Base-by-base conservation (phyloP, 35 echinoderm and acorn worm species). In the Stichopus chloronotus region DNA sequence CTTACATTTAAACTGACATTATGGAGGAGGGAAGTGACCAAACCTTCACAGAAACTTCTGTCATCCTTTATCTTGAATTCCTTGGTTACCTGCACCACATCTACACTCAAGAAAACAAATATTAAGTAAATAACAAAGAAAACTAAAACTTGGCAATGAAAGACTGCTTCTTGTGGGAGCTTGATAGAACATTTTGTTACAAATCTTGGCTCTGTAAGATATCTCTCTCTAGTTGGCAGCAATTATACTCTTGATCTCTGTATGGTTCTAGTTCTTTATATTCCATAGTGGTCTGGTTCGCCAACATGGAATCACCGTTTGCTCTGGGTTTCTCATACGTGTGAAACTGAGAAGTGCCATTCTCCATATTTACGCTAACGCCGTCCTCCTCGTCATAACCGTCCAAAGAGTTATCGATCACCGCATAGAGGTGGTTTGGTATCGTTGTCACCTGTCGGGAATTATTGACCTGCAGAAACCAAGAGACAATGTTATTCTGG, bases 381-480 rank as follows among this genome's bases (percentile, higher is more conserved):
- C 55, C 80, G 5, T 55, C 52, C 1, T 7, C 22, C 7, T 83
- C 80, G 7, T 83, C 25, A 52, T 83, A 83, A 4, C 17, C 5
- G 25, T 83, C 80, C 10, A 43, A 78, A 9, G 80, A 83, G 20
- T 83, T 83, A 55, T 83, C 80, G 52, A 83, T 83, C 7, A 83
- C 80, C 19, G 80, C 80, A 14, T 83, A 83, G 10, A 83, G 80
- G 55, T 83, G 80, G n/a, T 83, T 83, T 56, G 52, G 80, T 83
- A 83, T 83, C 55, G 80, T 83, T 1, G 80, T 83, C 17, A 83
- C 53, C 14, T 83, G 80, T 55, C 55, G 25, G 0, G 80, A 83
- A 55, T 83, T 83, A 43, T 83, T 83, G 55, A 83, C 25, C 80
- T 83, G 80, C 0, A 19, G 13, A 83, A 12, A 65, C 59, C 8